Conservation (phyloP, 2,888 invertebrate species). For the Spisula solida region DNA sequence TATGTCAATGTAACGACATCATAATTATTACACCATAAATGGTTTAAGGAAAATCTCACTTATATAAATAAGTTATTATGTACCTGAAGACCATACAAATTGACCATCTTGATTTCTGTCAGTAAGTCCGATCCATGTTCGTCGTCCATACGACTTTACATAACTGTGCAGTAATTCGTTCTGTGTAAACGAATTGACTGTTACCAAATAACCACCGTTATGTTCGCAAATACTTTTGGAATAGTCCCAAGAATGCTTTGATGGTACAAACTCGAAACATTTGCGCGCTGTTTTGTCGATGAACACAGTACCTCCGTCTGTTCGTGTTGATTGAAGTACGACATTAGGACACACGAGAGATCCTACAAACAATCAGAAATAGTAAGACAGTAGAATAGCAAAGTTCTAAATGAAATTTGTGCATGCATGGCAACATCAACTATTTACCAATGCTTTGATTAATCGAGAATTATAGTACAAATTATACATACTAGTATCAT, state of each 20-base stretch:
- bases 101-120: conserved; percentile 22
- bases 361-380: neutral
- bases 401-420: no score
- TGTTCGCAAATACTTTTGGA: conserved; percentile 14
- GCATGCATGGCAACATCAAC: no score
- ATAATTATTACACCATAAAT: no score
- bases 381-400: no score
- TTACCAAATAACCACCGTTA: conserved; percentile 29
- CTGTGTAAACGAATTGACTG: neutral
- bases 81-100: conserved; percentile 40
- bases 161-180: conserved; percentile 1
- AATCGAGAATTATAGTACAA: no score
- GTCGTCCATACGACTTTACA: conserved; percentile 15
- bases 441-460: no score
- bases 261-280: conserved; percentile 33
- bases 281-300: neutral
- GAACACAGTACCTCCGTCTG: neutral
- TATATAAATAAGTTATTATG: neutral
- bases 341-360: neutral
- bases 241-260: neutral
- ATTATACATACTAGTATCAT: no score
- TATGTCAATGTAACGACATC: no score
- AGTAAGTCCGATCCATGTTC: conserved; percentile 26
- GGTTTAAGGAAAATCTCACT: no score
- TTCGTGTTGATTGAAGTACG: neutral